phyloP scores from a whole-genome alignment of 2,113 vertebrate genomes.

The Vidua macroura region DNA sequence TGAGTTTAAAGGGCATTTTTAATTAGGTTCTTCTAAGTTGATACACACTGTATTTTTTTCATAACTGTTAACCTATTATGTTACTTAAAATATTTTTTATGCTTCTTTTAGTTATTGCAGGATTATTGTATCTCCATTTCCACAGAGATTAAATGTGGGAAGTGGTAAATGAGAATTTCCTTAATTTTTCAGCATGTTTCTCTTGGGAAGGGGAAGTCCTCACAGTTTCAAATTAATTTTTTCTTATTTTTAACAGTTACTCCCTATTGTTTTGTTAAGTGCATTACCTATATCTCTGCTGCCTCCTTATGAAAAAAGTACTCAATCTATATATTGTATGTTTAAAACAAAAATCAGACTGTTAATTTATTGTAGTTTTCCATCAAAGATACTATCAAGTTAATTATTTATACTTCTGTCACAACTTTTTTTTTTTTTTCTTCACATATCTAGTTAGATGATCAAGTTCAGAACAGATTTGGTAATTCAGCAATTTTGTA shows the following conservation, averaged over 20 bases:
- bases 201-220: neutral
- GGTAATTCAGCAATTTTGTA: neutral
- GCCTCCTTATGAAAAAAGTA: neutral
- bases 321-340: neutral
- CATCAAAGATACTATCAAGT: neutral
- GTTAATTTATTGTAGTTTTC: neutral
- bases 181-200: neutral
- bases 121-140: neutral
- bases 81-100: neutral
- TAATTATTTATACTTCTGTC: neutral
- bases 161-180: neutral
- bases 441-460: neutral
- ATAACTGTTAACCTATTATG: neutral
- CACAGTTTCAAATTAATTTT: neutral
- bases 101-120: neutral
- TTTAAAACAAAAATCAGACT: neutral
- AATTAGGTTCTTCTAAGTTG: neutral
- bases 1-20: neutral
- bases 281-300: neutral
- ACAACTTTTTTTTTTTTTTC: neutral
- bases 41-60: neutral
- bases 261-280: neutral
- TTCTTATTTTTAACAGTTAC: neutral
- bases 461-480: neutral
- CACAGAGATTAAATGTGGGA: neutral